Percentiles rank a stretch among this genome's conserved stretches.
These are phyloP conservation scores for Linepithema humile DNA, from an alignment of 1,140 invertebrate species.

Conservation along the genomic window DNA sequence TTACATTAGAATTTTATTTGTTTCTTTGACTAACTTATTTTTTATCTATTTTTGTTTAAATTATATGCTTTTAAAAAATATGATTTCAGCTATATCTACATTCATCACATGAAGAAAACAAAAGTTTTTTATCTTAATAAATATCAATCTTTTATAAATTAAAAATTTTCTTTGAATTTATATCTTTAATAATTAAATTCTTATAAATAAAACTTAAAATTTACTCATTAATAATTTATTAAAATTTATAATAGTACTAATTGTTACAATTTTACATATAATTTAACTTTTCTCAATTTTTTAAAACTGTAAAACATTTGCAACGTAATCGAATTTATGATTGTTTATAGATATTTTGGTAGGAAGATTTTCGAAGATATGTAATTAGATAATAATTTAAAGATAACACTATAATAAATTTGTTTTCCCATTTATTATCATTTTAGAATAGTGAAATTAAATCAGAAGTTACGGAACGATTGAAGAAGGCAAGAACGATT, in stretches of 20 bases:
- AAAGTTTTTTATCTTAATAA: too few relatives aligned
- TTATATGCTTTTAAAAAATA: too few relatives aligned
- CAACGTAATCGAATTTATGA: neutral
- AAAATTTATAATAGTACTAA: neutral
- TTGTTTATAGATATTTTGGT: neutral
- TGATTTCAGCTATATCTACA: too few relatives aligned
- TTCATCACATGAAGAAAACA: too few relatives aligned
- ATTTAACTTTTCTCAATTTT: neutral
- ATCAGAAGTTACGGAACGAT: neutral
- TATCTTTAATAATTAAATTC: neutral
- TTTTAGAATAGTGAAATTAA: neutral
- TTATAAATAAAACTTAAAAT: neutral
- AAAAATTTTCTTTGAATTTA: neutral
- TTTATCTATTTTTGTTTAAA: neutral
- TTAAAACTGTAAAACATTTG: neutral
- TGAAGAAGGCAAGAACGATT: neutral
- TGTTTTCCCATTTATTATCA: neutral
- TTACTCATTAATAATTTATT: neutral
- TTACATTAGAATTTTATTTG: neutral
- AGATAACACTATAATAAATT: too few relatives aligned
- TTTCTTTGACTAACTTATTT: neutral
- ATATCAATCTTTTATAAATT: neutral
- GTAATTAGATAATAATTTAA: neutral
- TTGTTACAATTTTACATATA: neutral
- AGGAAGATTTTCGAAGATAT: neutral